phyloP scores from a whole-genome alignment of 2,797 vertebrate genomes.

The Eidolon dupreanum region DNA sequence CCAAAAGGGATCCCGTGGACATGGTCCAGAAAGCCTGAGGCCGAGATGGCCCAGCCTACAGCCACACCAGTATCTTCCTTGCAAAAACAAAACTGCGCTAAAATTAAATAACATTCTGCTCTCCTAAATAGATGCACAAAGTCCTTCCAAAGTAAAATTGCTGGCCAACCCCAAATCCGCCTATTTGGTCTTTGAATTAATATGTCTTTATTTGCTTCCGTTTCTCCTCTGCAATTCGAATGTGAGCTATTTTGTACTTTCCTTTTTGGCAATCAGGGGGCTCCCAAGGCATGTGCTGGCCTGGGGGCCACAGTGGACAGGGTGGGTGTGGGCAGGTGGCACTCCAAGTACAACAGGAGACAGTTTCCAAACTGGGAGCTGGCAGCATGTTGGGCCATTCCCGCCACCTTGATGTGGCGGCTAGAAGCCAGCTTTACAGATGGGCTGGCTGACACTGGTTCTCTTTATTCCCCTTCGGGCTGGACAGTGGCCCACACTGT shows the following conservation, averaged over 20 bases:
- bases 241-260: not conserved
- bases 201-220: constrained; percentile 32
- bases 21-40: not conserved
- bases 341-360: not conserved
- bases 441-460: not conserved
- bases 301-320: not conserved
- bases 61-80: not conserved
- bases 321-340: not conserved
- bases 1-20: not conserved
- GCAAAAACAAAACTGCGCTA: not conserved
- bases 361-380: not conserved
- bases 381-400: not conserved
- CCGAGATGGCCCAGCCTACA: not conserved
- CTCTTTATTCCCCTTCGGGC: not conserved
- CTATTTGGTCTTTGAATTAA: constrained; percentile 36
- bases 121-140: not conserved
- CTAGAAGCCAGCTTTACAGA: not conserved
- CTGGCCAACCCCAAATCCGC: not conserved
- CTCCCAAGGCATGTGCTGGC: not conserved
- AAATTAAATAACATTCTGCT: not conserved
- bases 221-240: constrained; percentile 34
- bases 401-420: not conserved
- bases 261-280: not conserved
- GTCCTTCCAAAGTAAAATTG: constrained; percentile 4
- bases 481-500: not conserved